These are phyloP conservation scores for Apoderus coryli DNA, from an alignment of 2,888 invertebrate genomes.

Conservation along the genomic window DNA sequence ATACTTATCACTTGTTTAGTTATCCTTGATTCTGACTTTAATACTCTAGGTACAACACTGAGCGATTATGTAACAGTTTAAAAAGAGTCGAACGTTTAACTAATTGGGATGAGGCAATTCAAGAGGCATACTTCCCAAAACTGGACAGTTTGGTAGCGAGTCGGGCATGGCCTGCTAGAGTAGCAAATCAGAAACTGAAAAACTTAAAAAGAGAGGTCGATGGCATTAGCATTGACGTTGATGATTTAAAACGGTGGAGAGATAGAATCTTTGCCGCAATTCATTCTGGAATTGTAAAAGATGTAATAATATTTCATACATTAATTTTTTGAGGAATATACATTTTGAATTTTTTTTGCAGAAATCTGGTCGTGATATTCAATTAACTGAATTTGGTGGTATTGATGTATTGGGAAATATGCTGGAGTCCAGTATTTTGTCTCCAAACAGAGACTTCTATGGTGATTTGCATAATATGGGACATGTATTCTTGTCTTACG, in stretches of 20 bases:
- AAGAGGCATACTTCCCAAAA: constrained; percentile 74
- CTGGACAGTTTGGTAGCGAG: constrained; percentile 64
- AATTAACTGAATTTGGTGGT: constrained; percentile 50
- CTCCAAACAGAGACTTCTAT: constrained; percentile 53
- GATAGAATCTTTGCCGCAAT: constrained; percentile 59
- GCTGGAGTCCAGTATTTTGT: constrained; percentile 56
- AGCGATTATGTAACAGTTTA: constrained; percentile 59
- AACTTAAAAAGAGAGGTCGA: constrained; percentile 56
- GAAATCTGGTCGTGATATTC: constrained; percentile 41
- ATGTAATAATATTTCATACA: too few relatives aligned
- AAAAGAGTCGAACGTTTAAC: constrained; percentile 45
- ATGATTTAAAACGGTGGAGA: constrained; percentile 62
- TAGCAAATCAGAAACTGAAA: constrained; percentile 37
- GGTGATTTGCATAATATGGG: constrained; percentile 76
- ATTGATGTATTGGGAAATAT: constrained; percentile 70
- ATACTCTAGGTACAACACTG: constrained; percentile 51
- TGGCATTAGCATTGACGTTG: constrained; percentile 48
- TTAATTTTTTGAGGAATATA: too few relatives aligned
- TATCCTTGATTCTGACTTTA: too few relatives aligned
- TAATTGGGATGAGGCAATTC: constrained; percentile 53
- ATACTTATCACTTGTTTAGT: too few relatives aligned
- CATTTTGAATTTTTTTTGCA: too few relatives aligned
- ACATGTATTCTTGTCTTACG: constrained; percentile 59
- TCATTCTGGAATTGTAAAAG: constrained; percentile 42
- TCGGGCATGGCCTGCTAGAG: constrained; percentile 60